Percentiles rank a stretch among this genome's conserved stretches.
Conservation (phyloP, 2,797 vertebrate genomes). For the Poecilia gillii region DNA sequence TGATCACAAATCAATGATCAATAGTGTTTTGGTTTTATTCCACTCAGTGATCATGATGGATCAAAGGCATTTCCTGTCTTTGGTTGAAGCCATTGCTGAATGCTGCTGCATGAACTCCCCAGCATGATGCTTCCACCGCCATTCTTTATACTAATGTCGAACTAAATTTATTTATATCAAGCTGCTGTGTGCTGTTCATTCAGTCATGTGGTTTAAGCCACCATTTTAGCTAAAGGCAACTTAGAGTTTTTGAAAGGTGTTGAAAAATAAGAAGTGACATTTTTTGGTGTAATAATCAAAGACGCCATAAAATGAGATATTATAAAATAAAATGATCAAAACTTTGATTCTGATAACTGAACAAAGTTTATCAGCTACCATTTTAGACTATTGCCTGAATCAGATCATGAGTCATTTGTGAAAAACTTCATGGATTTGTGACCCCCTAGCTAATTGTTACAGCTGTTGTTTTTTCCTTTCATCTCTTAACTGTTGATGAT, state of each 20-base stretch:
- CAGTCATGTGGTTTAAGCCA: not conserved
- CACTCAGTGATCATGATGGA: not conserved
- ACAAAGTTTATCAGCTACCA: not conserved
- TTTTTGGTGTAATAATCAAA: not conserved
- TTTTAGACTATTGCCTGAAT: not conserved
- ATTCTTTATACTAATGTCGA: not conserved
- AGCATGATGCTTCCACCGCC: not conserved
- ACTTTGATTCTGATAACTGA: not conserved
- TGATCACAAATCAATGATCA: not conserved
- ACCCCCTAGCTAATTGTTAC: not conserved
- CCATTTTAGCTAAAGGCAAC: not conserved
- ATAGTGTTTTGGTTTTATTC: not conserved
- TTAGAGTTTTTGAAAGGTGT: not conserved
- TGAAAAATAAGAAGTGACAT: not conserved
- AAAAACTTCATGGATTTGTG: not conserved
- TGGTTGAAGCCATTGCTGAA: not conserved
- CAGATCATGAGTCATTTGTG: not conserved
- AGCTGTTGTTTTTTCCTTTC: not conserved
- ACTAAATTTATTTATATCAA: not conserved
- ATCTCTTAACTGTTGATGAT: not conserved
- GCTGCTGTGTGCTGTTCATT: not conserved
- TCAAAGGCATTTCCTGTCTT: not conserved
- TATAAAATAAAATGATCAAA: not conserved
- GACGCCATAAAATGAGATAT: not conserved
- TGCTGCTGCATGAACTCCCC: not conserved